Evolutionary conservation across 2,888 invertebrate genomes (phyloP), one percentile per base, ranked within the genome.

Genomic region (Eustalomyia histrio): DNA sequence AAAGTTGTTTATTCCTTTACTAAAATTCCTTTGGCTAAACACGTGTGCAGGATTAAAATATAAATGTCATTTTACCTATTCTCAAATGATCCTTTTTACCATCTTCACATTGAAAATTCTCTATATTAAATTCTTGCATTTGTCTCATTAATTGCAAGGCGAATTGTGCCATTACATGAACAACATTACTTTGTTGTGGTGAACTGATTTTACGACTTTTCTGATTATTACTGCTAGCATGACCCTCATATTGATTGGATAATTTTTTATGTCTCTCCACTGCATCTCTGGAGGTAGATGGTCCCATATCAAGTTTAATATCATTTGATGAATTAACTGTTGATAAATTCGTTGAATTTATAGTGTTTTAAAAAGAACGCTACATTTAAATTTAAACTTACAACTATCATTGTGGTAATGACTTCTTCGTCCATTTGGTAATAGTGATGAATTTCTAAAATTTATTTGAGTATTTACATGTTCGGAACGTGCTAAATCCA

Each of bases 131-230:
- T 43, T 90, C 91, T 61, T 92, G 91, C 64, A 96, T 90, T 43
- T 92, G 92, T 60, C 92, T 91, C 92, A 95, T 94, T 92, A 97
- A 93, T 69, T 94, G 93, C 21, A 94, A 90, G 0, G 96, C 96
- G 87, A 96, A 96, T 85, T 94, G 92, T 1, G 94, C 92, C 91
- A 97, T 91, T 0, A 92, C 91, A 83, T 92, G 91, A 6, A 93
- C 92, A 5, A 92, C 92, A 83, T 92, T 90, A 65, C 87, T 87
- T 4, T 87, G 84, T 84, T 91, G 80, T 85, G 88, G 82, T 87
- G 85, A 80, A 69, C 85, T 84, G 79, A 84, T 85, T 87, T 85
- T 86, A 65, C 85, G 83, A 50, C 82, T 85, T 82, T 82, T 85
- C 69, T 60, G 72, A 33, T 76, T 68, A 1, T 14, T 67, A 29